phyloP scores from a whole-genome alignment of 1,140 invertebrate genomes.

The Tetranychus cinnabarinus region DNA sequence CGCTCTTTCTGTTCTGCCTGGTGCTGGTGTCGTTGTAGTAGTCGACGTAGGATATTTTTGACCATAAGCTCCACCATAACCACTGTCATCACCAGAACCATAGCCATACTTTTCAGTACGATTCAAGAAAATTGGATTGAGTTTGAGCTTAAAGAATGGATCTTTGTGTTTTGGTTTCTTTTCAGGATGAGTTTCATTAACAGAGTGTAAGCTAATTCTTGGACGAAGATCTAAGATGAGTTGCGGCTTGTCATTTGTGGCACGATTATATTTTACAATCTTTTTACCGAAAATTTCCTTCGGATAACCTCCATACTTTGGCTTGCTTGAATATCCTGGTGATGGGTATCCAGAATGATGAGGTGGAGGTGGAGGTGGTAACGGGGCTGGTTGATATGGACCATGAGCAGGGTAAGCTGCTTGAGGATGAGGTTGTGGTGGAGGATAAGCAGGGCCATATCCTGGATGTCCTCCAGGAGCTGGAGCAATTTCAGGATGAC shows the following conservation, averaged over 20 bases:
- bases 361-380: not conserved
- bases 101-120: not conserved
- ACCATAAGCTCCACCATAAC: not conserved
- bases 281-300: not conserved
- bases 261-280: not conserved
- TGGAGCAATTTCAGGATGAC: too few relatives aligned
- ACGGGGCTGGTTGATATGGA: not conserved
- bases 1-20: not conserved
- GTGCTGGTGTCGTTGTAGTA: not conserved
- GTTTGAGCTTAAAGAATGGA: not conserved
- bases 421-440: not conserved
- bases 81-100: not conserved
- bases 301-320: not conserved
- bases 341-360: not conserved
- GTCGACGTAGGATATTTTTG: not conserved
- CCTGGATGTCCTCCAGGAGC: too few relatives aligned
- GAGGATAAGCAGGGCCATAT: too few relatives aligned
- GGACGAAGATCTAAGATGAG: not conserved
- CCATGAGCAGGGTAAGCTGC: not conserved
- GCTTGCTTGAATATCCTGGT: not conserved
- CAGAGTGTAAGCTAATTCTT: not conserved
- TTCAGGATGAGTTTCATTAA: slow-evolving; percentile 1
- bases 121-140: not conserved
- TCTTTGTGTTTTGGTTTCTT: not conserved
- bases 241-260: not conserved